These are phyloP conservation scores for Mormyrus iriodes DNA, from an alignment of 2,113 vertebrate species.

Conservation along the genomic window DNA sequence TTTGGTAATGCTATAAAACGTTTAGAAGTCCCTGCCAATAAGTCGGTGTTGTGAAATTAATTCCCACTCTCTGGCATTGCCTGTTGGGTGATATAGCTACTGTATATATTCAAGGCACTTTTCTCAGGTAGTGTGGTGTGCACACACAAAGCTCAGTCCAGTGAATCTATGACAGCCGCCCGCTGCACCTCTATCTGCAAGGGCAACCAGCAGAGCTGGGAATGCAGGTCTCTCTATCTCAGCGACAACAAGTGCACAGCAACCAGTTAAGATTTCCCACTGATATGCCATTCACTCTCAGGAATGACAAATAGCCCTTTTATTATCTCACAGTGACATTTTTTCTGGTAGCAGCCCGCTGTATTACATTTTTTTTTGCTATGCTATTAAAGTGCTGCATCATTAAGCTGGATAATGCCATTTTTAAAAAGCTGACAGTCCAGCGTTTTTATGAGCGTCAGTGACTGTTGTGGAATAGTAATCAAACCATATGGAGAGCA, in stretches of 20 bases:
- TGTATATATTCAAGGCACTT: background rate
- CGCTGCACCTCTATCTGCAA: slow-evolving; percentile 1
- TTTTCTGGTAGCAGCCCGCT: slow-evolving; percentile 51
- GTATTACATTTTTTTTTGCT: slow-evolving; percentile 43
- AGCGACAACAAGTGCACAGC: slow-evolving; percentile 25
- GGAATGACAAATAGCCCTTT: slow-evolving; percentile 63
- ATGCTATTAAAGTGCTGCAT: slow-evolving; percentile 60
- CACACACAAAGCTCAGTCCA: background rate
- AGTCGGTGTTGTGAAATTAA: background rate
- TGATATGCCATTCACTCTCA: slow-evolving; percentile 52
- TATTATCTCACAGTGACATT: slow-evolving; percentile 62
- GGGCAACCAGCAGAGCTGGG: slow-evolving; percentile 6
- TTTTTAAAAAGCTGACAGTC: slow-evolving; percentile 54
- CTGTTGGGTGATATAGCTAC: background rate
- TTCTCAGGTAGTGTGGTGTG: background rate
- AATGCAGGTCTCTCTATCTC: slow-evolving; percentile 20
- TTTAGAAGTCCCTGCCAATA: background rate
- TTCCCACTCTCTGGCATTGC: background rate
- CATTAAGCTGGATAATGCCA: slow-evolving; percentile 63
- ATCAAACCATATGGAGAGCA: slow-evolving; percentile 66
- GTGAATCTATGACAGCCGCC: background rate
- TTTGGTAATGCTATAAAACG: background rate
- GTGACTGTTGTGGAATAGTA: slow-evolving; percentile 46
- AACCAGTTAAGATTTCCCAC: slow-evolving; percentile 42
- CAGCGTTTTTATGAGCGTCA: slow-evolving; percentile 41